These are phyloP conservation scores for Pygoscelis adeliae DNA, from an alignment of 2,113 vertebrate genomes.

Conservation along the genomic window DNA sequence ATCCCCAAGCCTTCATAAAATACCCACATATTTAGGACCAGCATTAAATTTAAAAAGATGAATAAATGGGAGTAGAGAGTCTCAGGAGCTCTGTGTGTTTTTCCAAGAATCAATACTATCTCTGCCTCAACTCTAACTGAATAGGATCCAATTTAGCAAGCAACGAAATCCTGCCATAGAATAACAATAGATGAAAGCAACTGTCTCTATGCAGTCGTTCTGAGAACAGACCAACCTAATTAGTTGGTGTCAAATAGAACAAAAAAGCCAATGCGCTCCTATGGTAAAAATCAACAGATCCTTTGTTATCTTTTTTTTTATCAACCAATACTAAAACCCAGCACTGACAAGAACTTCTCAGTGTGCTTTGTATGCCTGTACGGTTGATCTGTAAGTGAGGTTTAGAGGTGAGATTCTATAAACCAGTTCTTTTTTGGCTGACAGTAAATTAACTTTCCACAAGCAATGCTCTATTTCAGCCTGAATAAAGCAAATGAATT, in stretches of 20 bases:
- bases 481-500: not conserved
- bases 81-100: not conserved
- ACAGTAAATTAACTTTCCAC: not conserved
- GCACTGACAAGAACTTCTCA: not conserved
- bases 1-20: not conserved
- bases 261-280: not conserved
- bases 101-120: not conserved
- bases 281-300: not conserved
- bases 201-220: not conserved
- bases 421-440: not conserved
- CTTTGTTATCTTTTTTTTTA: not conserved
- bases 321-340: not conserved
- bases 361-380: not conserved
- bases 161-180: not conserved
- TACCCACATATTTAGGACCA: not conserved
- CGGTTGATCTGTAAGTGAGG: not conserved
- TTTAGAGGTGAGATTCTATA: not conserved
- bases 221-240: not conserved
- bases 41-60: not conserved
- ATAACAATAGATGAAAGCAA: not conserved
- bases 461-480: not conserved
- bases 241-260: not conserved
- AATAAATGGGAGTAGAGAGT: not conserved
- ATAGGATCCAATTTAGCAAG: not conserved
- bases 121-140: not conserved